phyloP scores from a whole-genome alignment of 2,888 invertebrate genomes.

The Therioaphis trifolii region DNA sequence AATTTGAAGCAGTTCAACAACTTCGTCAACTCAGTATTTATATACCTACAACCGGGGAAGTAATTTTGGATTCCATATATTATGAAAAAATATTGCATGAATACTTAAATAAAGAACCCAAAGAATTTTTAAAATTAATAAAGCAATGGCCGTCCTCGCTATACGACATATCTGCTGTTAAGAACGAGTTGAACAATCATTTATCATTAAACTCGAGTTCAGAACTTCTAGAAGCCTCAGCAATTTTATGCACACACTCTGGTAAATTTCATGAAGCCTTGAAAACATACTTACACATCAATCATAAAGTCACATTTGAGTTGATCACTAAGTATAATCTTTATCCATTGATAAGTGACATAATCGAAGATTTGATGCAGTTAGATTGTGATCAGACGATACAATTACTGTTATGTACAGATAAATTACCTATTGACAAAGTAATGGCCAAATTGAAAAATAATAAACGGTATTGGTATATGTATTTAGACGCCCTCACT shows the following conservation, averaged over 20 bases:
- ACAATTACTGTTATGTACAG: constrained; percentile 81
- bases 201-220: constrained; percentile 76
- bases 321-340: constrained; percentile 86
- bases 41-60: constrained; percentile 78
- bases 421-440: constrained; percentile 78
- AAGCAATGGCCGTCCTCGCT: constrained; percentile 89
- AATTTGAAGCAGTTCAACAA: constrained; percentile 87
- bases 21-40: constrained; percentile 83
- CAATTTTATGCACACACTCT: constrained; percentile 87
- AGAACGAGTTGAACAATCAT: constrained; percentile 87
- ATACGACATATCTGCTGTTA: constrained; percentile 85
- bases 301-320: constrained; percentile 90
- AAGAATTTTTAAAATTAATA: constrained; percentile 84
- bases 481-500: constrained; percentile 90
- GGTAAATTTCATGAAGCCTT: constrained; percentile 91
- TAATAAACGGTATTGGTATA: constrained; percentile 77
- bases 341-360: constrained; percentile 84
- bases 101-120: constrained; percentile 84
- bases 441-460: constrained; percentile 84
- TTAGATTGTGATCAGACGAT: constrained; percentile 86
- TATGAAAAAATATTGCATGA: constrained; percentile 96
- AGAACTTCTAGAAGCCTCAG: constrained; percentile 86
- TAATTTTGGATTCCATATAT: constrained; percentile 82
- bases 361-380: constrained; percentile 89
- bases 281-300: constrained; percentile 88